Percentiles rank a stretch among this genome's conserved stretches.
Conservation (phyloP, 2,797 vertebrate species). For the Cuculus canorus region DNA sequence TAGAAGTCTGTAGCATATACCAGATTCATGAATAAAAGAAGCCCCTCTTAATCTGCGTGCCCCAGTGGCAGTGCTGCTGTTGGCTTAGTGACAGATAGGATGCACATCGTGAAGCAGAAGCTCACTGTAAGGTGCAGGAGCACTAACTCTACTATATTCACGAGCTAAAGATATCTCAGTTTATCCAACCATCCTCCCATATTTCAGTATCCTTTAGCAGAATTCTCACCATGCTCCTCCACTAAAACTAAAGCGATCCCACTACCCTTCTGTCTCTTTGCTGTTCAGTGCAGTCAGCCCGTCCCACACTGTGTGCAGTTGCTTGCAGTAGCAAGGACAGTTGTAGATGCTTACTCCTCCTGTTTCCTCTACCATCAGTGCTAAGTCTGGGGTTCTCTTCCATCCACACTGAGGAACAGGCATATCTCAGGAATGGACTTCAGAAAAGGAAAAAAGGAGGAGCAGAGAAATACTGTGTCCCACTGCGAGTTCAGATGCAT, state of each 20-base stretch:
- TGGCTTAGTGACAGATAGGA: background rate
- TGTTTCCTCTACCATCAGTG: background rate
- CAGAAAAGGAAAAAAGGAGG: background rate
- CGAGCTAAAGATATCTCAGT: background rate
- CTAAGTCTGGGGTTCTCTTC: background rate
- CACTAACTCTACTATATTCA: background rate
- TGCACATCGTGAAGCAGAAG: background rate
- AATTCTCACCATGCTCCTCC: background rate
- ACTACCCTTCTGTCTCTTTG: background rate
- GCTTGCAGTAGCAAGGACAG: background rate
- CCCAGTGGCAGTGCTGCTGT: background rate
- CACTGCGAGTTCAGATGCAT: background rate
- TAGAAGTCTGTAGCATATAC: background rate
- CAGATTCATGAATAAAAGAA: conserved; percentile 9
- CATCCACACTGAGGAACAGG: background rate
- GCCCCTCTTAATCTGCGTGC: background rate
- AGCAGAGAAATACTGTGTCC: background rate
- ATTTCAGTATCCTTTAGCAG: background rate
- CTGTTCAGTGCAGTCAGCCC: background rate
- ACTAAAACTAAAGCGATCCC: background rate
- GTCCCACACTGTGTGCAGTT: background rate
- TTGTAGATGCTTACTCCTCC: background rate
- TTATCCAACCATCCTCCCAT: background rate
- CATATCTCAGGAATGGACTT: background rate
- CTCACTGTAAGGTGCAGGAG: background rate